Conservation (phyloP, 2,797 vertebrate genomes). For the Tokudaia muenninki region DNA sequence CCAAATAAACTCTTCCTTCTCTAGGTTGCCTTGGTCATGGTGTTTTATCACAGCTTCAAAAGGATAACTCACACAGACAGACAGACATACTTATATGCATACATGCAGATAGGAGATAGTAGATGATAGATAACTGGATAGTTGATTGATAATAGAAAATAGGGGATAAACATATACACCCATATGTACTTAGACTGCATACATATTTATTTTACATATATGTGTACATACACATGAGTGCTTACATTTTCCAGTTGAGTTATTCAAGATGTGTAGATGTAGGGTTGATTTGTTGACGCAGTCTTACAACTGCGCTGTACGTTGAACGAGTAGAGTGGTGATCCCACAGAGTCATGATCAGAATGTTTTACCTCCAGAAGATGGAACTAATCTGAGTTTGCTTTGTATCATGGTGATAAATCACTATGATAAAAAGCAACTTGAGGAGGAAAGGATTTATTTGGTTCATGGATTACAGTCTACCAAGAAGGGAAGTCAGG, state of each 20-base stretch:
- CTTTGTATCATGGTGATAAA: background rate
- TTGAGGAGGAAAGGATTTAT: background rate
- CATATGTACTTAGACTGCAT: background rate
- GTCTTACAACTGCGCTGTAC: background rate
- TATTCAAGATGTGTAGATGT: background rate
- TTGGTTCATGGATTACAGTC: background rate
- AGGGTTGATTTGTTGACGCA: constrained; percentile 11
- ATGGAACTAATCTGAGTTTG: background rate
- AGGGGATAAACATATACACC: background rate
- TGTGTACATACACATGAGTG: background rate
- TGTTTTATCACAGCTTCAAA: background rate
- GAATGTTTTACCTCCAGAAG: background rate
- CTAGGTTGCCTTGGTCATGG: background rate
- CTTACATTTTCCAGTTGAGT: background rate
- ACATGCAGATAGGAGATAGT: background rate
- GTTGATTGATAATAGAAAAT: background rate
- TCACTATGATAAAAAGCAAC: background rate
- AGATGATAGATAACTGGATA: background rate
- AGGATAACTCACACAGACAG: background rate
- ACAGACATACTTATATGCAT: background rate
- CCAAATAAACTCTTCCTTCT: background rate
- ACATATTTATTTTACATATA: background rate
- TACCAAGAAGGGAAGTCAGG: background rate
- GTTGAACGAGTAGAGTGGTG: background rate
- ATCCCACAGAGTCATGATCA: background rate